Base-by-base conservation (phyloP, 2,113 vertebrate species). In the Clarias macrocephalus region DNA sequence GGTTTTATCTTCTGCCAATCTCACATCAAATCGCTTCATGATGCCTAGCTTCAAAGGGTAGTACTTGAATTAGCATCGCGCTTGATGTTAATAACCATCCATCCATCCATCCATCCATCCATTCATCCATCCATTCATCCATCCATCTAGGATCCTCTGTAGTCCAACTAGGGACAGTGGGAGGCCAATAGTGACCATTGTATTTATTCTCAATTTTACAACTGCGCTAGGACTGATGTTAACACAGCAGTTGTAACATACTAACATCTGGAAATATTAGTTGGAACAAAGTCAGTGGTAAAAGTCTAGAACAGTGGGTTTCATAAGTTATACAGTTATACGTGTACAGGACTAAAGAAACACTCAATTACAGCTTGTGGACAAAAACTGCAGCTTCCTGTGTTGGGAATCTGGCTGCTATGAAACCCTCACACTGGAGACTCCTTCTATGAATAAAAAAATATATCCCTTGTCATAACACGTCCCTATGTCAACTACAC, bases 11-110 rank as follows among this genome's bases (percentile, higher is more conserved):
- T 92, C 90, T 88, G 92, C 89, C 92, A 90, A 89, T 92, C 91
- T 91, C 79, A 62, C 91, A 92, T 94, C 94, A 92, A 93, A 94
- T 91, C 88, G 92, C 93, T 93, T 94, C 86, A 87, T 93, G 93
- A 93, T 90, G 83, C 91, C 88, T 82, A 85, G 82, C 89, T 89
- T 89, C 93, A 92, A 92, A 92, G 88, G 91, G 90, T 92, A 92
- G 93, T 92, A 92, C 92, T 89, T 88, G 80, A 83, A 88, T 48
- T 12, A 28, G 16, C 25, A 23, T 30, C 2, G 13, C 18, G n/a
- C 37, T 42, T 12, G 25, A 21, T 65, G 73, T 37, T 30, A 77
- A 12, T 3, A 54, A 8, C 48, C 48, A 48, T 48, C 5, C 48
- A 48, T 48, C 48, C 48, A 48, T 42, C 42, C 5, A 42, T 42